Evolutionary conservation across 1,140 invertebrate species (phyloP).

Genomic region (Drosophila rufa): DNA sequence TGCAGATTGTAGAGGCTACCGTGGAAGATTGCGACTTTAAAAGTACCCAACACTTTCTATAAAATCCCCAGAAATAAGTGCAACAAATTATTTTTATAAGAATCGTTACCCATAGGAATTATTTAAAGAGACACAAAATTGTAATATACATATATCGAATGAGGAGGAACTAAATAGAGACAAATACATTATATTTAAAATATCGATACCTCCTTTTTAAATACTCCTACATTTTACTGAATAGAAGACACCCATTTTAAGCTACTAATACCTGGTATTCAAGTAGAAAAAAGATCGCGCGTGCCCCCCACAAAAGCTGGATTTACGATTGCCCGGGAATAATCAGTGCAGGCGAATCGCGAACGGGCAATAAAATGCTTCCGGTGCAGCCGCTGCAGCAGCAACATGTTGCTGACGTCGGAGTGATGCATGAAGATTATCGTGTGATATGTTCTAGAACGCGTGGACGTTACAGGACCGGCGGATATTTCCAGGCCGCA

Average conservation of each 20-base stretch:
- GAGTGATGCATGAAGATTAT: slow-evolving; percentile 83
- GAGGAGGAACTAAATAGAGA: too few relatives aligned
- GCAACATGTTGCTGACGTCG: slow-evolving; percentile 63
- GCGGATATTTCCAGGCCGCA: slow-evolving; percentile 44
- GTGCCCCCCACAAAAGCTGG: slow-evolving; percentile 77
- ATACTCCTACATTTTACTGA: neutral
- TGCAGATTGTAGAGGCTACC: slow-evolving; percentile 8
- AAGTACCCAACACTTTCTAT: neutral
- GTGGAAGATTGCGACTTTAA: neutral
- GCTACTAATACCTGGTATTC: neutral
- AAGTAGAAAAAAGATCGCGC: slow-evolving; percentile 40
- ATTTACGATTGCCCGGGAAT: slow-evolving; percentile 71
- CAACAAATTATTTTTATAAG: neutral
- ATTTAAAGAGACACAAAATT: neutral
- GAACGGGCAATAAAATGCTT: slow-evolving; percentile 79
- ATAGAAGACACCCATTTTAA: neutral
- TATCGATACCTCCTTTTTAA: neutral
- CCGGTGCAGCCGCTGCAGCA: slow-evolving; percentile 58
- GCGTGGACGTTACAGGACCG: slow-evolving; percentile 53
- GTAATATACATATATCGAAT: too few relatives aligned
- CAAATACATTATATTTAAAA: neutral
- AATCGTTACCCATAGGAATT: neutral
- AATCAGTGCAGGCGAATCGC: slow-evolving; percentile 79
- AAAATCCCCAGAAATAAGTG: too few relatives aligned
- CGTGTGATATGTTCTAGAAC: slow-evolving; percentile 80